Evolutionary conservation across 2,113 vertebrate genomes (phyloP), one percentile per base, ranked within the genome.

Genomic region (Raja brachyura): DNA sequence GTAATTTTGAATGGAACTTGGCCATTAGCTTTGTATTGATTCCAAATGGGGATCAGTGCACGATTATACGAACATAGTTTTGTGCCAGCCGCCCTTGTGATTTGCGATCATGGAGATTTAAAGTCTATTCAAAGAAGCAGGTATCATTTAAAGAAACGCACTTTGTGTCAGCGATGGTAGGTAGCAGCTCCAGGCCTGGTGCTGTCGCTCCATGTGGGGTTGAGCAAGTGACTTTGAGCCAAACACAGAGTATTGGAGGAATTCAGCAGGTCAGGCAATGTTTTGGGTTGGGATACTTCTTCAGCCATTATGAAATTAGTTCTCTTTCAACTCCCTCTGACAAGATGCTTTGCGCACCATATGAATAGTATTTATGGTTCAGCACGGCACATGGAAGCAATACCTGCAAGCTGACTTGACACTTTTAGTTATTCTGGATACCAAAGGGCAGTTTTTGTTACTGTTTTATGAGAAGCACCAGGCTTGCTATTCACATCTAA

Each of bases 1-100:
- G 73, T 92, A 73, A 74, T 92, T 92, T 73, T 92, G 63, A 92
- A 92, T 92, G 66, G 66, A 22, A 92, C 10, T 92, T 92, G 90
- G 33, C 90, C 28, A 68, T 39, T 39, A 11, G 20, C 28, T 54
- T 92, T 92, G 90, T 25, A 70, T 68, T 73, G 66, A 74, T 73
- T 73, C 39, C 25, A 54, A 74, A 48, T 3, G 39, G 18, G 31
- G 68, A 48, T 25, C 66, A 25, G 10, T 48, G 18, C 39, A n/a
- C 63, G 31, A 63, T 88, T 88, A 88, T 88, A n/a, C n/a, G 39
- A 48, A 48, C 39, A 54, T 73, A 39, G 25, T 54, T 33, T 25
- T 73, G 1, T 54, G 39, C 4, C 68, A 54, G 63, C 48, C 56
- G 4, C 39, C 20, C 20, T 73, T 20, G 13, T 92, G 28, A 18